These are phyloP conservation scores for Taenioides sp. DNA, from an alignment of 2,797 vertebrate genomes.

Conservation along the genomic window DNA sequence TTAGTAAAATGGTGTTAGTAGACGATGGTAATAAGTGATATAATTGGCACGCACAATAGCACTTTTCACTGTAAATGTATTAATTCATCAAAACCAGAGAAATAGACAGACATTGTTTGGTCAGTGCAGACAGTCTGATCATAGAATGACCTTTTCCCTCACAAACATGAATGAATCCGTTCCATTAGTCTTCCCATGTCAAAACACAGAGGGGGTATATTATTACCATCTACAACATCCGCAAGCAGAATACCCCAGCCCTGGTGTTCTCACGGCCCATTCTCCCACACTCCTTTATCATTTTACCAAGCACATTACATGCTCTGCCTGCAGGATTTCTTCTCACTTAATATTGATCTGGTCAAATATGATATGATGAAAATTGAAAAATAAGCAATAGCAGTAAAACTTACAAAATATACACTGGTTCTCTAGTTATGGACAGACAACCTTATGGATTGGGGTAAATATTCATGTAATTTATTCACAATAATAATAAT, in stretches of 20 bases:
- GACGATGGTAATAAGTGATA: no score
- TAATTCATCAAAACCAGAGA: not conserved
- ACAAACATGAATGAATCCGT: constrained; percentile 36
- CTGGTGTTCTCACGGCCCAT: constrained; percentile 35
- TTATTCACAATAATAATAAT: no score
- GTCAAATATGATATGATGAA: not conserved
- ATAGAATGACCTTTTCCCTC: constrained; percentile 35
- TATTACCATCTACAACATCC: constrained; percentile 61
- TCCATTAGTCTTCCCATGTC: constrained; percentile 68
- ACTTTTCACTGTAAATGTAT: not conserved
- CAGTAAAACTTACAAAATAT: not conserved
- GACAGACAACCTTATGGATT: not conserved
- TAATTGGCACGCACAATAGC: not conserved
- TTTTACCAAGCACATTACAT: constrained; percentile 58
- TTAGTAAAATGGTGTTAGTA: no score
- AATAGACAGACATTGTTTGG: not conserved
- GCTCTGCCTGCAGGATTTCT: constrained; percentile 32
- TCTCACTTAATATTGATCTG: constrained; percentile 14
- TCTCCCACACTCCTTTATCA: constrained; percentile 58
- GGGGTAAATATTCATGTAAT: no score
- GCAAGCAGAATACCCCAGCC: constrained; percentile 48
- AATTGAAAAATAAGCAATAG: not conserved
- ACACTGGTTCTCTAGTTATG: not conserved
- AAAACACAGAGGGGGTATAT: constrained; percentile 69
- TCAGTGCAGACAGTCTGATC: constrained; percentile 27